Evolutionary conservation across 2,797 vertebrate genomes (phyloP), one percentile per base, ranked within the genome.

Genomic region (Coregonus suidteri): DNA sequence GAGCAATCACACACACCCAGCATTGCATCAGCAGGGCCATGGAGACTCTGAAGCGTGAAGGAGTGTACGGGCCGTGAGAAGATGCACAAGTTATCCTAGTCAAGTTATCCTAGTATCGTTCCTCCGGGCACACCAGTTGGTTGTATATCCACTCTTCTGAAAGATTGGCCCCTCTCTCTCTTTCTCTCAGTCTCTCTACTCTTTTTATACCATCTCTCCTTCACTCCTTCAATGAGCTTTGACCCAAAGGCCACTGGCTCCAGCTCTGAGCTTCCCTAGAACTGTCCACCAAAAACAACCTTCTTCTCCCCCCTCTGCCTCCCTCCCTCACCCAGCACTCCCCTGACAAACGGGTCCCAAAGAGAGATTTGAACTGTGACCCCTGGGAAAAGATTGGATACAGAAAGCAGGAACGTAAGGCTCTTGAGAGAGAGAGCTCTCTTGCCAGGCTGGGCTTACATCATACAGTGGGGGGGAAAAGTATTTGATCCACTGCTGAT

Each of bases 201-300:
- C 76, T 73, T 91, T 92, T 91, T 93, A 93, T 93, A 92, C 75
- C 81, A 76, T 81, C 56, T 83, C 78, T 73, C 78, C 84, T 74
- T 74, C 25, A 13, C 72, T 6, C 41, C 41, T 47, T 47, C 9
- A 47, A 47, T 47, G 56, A 74, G 37, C 20, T 80, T 74, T 89
- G 84, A 85, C 75, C 85, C 71, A 11, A n/a, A 71, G 77, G 75
- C 85, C 81, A 79, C 81, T 79, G 68, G 75, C 81, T 85, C 75
- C 76, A 71, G 71, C 78, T 81, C 80, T 78, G 84, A 87, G 69
- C 64, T 81, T 82, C 87, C 75, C 75, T 79, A 25, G 78, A 83
- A 84, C 83, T 85, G 81, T 85, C 80, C 80, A 83, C 83, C 84
- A 82, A 87, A 85, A 85, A 84, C 82, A 79, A 79, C 75, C 41